Base-by-base conservation (phyloP, 1,140 invertebrate genomes). In the Ladona fulva region DNA sequence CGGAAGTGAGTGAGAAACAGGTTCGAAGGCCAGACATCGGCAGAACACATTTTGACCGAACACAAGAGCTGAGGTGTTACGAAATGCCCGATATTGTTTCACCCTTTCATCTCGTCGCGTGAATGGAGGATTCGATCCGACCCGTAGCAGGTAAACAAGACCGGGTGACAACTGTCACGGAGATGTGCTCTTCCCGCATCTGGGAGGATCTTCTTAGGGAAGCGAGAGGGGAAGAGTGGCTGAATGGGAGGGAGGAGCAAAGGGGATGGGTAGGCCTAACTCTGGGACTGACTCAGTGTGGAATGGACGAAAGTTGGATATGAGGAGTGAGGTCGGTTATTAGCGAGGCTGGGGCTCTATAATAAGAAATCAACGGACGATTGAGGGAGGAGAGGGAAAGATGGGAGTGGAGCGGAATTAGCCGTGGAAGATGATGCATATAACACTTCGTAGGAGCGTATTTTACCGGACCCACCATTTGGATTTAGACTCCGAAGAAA, bases 361-460 rank as follows among this genome's bases (percentile, higher is more conserved):
- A 66, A 66, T 66, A 66, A 66, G 52, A 66, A 66, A 66, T 66
- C 52, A 66, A 66, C 52, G 52, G 52, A 12, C 52, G 16, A 66
- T 66, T 66, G 52, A 66, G 52, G 52, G 12, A 66, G 52, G 52
- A 52, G 44, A 52, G 44, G 44, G 44, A 19, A 52, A 10, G 44
- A 19, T 19, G 44, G 52, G 52, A 3, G 52, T 16, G 14, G 52
- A 66, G 12, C 29, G 3, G 29, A 37, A 37, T 37, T 37, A 37
- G 29, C 3, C 3, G 29, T 8, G 29, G 1, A 8, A 5, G 29
- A n/a, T 8, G 29, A 37, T 37, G 29, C 29, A 37, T 37, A 8
- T 37, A 37, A 37, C 29, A 37, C 29, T 5, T 37, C 29, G 1
- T 37, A 37, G 8, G 29, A 37, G 29, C 8, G 8, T 37, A 37